Evolutionary conservation across 2,888 invertebrate species (phyloP), one percentile per base, ranked within the genome.

Genomic region (Chrysodeixis includens): DNA sequence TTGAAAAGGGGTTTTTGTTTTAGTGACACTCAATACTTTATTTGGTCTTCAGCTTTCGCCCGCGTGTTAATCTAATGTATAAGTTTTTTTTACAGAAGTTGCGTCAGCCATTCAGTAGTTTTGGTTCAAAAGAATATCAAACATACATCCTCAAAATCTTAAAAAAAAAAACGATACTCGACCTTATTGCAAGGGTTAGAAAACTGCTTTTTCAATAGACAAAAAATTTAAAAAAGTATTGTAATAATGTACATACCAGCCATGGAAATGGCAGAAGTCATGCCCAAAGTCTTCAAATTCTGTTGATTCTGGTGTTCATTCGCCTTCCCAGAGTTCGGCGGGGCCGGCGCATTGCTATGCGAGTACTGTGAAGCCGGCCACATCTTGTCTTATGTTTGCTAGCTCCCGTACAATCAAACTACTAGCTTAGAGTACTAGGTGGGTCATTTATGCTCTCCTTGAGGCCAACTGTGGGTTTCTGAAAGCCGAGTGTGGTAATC

Each of bases 231-330:
- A n/a, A n/a, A n/a, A n/a, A n/a, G n/a, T n/a, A n/a, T n/a, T n/a
- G n/a, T n/a, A n/a, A n/a, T n/a, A n/a, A n/a, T n/a, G n/a, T 66
- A 89, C 91, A 87, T 51, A 98, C 96, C 96, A 70, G 98, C 98
- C 87, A 97, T 96, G 79, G 98, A 99, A 76, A 99, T 99, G 66
- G 99, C 99, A 22, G 99, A 98, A 8, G 99, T 99, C 97, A 99
- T 98, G 63, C 99, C 99, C 86, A 98, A 86, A 8, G 97, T 97
- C 82, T 96, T 96, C 75, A 96, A 89, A 82, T 96, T 96, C 83
- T 95, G 95, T 74, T 95, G 95, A 77, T 94, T 96, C 72, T 96
- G 94, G 51, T 95, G 92, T 35, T 93, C 92, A 83, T 94, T 95
- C 10, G 86, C 76, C 82, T 93, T 93, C 54, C 71, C 71, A 4